Percentiles rank a stretch among this genome's conserved stretches.
Conservation (phyloP, 2,888 invertebrate species). For the Chouioia cunea region DNA sequence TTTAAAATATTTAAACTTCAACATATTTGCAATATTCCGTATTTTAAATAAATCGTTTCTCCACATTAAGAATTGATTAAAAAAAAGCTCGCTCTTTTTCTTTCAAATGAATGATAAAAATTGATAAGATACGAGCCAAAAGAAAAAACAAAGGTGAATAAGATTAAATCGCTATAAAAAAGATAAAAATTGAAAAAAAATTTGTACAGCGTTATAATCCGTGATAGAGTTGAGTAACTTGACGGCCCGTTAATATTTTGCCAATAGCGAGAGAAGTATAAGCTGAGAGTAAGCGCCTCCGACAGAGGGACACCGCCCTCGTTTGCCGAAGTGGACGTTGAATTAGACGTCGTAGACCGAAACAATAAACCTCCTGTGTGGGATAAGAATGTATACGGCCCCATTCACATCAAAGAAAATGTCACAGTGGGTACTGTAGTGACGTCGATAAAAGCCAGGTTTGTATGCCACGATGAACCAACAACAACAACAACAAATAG, state of each 20-base stretch:
- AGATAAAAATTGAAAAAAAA: constrained; percentile 51
- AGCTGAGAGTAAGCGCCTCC: constrained; percentile 95
- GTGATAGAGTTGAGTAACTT: constrained; percentile 70
- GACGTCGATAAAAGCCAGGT: constrained; percentile 98
- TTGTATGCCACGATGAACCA: constrained; percentile 74
- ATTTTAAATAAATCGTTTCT: constrained; percentile 32
- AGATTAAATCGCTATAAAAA: constrained; percentile 32
- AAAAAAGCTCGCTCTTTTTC: constrained; percentile 29
- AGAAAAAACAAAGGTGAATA: constrained; percentile 26
- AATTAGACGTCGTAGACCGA: constrained; percentile 98
- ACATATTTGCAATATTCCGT: constrained; percentile 19
- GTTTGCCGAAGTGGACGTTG: constrained; percentile 96
- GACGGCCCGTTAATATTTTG: constrained; percentile 77
- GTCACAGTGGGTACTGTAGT: constrained; percentile 99
- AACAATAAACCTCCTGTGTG: constrained; percentile 98
- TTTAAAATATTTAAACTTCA: no score
- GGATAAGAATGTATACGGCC: constrained; percentile 96
- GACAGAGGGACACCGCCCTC: constrained; percentile 94
- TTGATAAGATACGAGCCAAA: constrained; percentile 18
- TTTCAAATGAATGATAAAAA: constrained; percentile 34
- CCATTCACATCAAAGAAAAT: constrained; percentile 98
- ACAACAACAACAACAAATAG: constrained; percentile 21
- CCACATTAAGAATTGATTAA: constrained; percentile 33
- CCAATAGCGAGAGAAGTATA: constrained; percentile 95
- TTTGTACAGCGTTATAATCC: constrained; percentile 51